Base-by-base conservation (phyloP, 2,888 invertebrate genomes). In the Habrosyne pyritoides region DNA sequence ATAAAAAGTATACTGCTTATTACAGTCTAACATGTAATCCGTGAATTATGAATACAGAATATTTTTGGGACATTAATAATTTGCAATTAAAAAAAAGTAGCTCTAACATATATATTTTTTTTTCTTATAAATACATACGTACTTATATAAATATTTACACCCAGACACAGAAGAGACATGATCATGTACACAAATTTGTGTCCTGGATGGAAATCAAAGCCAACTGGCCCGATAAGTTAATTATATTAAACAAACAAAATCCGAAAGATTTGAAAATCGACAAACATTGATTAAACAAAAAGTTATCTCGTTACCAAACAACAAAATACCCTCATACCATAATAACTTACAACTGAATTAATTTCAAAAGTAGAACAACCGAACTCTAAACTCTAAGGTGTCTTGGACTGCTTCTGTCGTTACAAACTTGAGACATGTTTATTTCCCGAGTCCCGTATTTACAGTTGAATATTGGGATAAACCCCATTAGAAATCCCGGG, bases 401-500 rank as follows among this genome's bases (percentile, higher is more conserved):
- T 33, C 52, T 56, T 18, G 36, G 55, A 54, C 56, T 55, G 54
- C 53, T 56, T 55, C 57, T 21, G 26, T 42, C 53, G 30, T 33
- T 55, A 53, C 55, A 63, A 67, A 67, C 66, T 69, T 67, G 59
- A 61, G 63, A 56, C 58, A 59, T 61, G 63, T 61, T 63, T 66
- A 69, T 67, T 67, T 63, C 62, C 60, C 56, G 53, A 56, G 52
- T 22, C 47, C 53, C 63, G 48, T 66, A 61, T 66, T 60, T 63
- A 55, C 52, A 52, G 50, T 61, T 53, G 55, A 52, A 49, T 18
- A 33, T 68, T 65, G 71, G 75, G 71, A 75, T 74, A 71, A 84
- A 84, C 81, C 83, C 81, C 68, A 83, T 84, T 83, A 82, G 70
- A 61, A 69, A 66, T 69, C 71, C 71, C 64, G 56, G 59, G 60